These are phyloP conservation scores for Grus americana DNA, from an alignment of 2,113 vertebrate genomes.

Conservation along the genomic window DNA sequence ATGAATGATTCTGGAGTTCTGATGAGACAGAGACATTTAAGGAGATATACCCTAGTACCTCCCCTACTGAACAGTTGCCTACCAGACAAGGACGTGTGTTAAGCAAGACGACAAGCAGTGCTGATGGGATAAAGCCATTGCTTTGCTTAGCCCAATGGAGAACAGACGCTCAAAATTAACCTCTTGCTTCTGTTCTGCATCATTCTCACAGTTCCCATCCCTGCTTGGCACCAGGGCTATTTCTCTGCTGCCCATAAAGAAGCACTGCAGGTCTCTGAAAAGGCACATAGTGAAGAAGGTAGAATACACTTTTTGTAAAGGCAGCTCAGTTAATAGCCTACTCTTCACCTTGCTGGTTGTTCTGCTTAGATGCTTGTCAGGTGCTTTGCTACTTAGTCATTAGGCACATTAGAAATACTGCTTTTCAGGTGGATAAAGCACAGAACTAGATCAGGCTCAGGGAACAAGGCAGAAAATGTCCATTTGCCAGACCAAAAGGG, in stretches of 20 bases:
- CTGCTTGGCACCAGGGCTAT: neutral
- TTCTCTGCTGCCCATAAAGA: neutral
- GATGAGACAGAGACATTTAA: neutral
- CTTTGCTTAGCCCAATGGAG: neutral
- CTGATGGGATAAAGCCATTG: neutral
- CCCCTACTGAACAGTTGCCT: neutral
- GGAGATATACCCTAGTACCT: neutral
- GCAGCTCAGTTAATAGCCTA: neutral
- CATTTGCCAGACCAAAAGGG: constrained; percentile 54
- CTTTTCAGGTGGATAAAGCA: neutral
- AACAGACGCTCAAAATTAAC: constrained; percentile 24
- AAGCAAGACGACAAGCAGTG: neutral
- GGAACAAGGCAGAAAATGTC: constrained; percentile 60
- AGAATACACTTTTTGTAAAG: neutral
- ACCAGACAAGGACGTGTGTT: neutral
- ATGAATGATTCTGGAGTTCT: neutral
- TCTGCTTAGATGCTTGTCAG: constrained; percentile 59
- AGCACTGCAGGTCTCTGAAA: constrained; percentile 47
- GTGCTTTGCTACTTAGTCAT: neutral
- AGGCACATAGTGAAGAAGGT: constrained; percentile 61
- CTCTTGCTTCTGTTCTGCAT: constrained; percentile 27
- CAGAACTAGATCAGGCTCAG: constrained; percentile 60
- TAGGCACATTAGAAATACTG: neutral
- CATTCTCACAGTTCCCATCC: neutral
- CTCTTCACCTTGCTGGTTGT: constrained; percentile 32